Conservation (phyloP, 2,888 invertebrate species). For the Slavum lentiscoides region DNA sequence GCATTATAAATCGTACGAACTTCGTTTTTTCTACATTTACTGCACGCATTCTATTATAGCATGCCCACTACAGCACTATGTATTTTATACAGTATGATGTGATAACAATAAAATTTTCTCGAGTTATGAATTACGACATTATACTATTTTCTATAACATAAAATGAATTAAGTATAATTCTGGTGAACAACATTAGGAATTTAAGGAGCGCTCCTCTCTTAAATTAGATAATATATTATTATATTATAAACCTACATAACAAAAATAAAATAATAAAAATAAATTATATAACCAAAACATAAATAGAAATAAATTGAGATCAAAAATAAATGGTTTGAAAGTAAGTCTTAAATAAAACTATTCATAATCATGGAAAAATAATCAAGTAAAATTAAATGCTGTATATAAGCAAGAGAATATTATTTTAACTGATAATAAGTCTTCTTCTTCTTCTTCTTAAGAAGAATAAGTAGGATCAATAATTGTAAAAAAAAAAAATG, state of each 20-base stretch:
- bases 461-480: background rate
- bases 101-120: background rate
- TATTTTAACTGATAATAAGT: background rate
- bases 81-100: background rate
- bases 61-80: background rate
- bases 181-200: background rate
- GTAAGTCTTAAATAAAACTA: background rate
- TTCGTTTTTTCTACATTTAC: constrained; percentile 2
- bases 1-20: background rate
- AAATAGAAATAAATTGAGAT: constrained; percentile 35
- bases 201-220: background rate
- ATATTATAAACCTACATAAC: background rate
- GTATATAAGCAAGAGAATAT: background rate
- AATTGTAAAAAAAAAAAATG: background rate
- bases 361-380: background rate
- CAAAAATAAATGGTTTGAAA: constrained; percentile 18
- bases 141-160: background rate
- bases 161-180: background rate
- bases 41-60: background rate
- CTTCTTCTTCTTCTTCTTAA: no score
- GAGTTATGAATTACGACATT: no score
- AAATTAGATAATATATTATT: background rate
- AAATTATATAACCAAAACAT: background rate
- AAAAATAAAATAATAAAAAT: background rate
- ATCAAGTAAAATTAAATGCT: background rate